Base-by-base conservation (phyloP, 1,140 invertebrate genomes). In the Drosophila arizonae region DNA sequence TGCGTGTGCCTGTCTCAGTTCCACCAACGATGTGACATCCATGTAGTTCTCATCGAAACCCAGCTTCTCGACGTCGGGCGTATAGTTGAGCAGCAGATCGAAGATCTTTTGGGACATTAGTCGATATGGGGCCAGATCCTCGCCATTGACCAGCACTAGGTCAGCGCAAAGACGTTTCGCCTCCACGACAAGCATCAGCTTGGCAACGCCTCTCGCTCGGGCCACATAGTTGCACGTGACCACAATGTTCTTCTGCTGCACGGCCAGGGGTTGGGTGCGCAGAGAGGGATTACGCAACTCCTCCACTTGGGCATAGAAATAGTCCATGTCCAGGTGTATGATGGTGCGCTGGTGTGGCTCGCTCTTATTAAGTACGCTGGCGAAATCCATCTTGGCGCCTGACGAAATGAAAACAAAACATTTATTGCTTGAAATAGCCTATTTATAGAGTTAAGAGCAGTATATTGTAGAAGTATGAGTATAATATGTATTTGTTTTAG, bases 301-400 rank as follows among this genome's bases (percentile, higher is more conserved):
- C 92, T 97, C 96, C 67, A 96, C 95, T 93, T 97, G 96, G 57
- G 96, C 96, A 92, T 97, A 97, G 92, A 96, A 97, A 89, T 95
- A 96, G 81, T 96, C 95, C 78, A 96, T 93, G 90, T 96, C 95
- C 80, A 97, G 92, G 81, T 97, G 95, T 77, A 96, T 94, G 57
- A 97, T 95, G 21, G 90, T 91, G 50, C 87, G 90, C 65, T 90
- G 81, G 51, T 91, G 90, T 56, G 90, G 90, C 45, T 91, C 90
- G 69, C 74, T 90, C 55, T 82, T 90, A 62, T 69, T 80, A 30
- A 91, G 70, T 50, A 90, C 76, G 43, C 75, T 90, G 48, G 78
- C 63, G 65, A 91, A 91, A 65, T 91, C 90, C 90, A 91, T 85
- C 17, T 45, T 80, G 64, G 46, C 74, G 69, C 56, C 79, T 88